Percentiles rank a stretch among this genome's conserved stretches.
phyloP scores from a whole-genome alignment of 1,140 invertebrate genomes.

The Leptinotarsa lineolata region DNA sequence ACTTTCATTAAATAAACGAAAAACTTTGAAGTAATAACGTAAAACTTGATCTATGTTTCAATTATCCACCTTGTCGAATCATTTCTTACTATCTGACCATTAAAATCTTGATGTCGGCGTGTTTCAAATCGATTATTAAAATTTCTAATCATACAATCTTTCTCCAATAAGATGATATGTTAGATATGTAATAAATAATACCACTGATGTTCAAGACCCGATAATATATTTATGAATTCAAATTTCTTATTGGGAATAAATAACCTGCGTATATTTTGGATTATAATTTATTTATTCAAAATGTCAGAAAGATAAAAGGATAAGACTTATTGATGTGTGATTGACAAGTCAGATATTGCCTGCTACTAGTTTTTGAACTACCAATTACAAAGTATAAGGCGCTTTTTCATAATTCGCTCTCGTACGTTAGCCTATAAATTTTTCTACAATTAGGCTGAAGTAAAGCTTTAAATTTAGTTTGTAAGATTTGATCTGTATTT shows the following conservation, averaged over 20 bases:
- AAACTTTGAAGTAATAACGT: not conserved
- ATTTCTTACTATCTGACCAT: constrained; percentile 11
- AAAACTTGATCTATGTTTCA: constrained; percentile 1
- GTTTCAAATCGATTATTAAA: constrained; percentile 26
- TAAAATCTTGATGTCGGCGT: constrained; percentile 14
- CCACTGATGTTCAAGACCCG: constrained; percentile 13
- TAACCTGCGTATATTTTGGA: constrained; percentile 36
- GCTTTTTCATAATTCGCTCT: not conserved
- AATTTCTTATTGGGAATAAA: constrained; percentile 27
- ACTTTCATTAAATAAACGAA: too few relatives aligned
- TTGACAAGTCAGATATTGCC: constrained; percentile 40
- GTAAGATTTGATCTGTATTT: constrained; percentile 28
- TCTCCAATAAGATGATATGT: constrained; percentile 23
- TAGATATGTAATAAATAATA: constrained; percentile 26
- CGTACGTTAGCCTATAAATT: constrained; percentile 35
- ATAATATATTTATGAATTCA: constrained; percentile 25
- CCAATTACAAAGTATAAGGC: constrained; percentile 40
- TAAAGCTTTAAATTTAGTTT: constrained; percentile 37
- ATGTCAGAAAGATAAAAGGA: constrained; percentile 26
- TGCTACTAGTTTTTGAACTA: constrained; percentile 36
- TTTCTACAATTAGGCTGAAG: constrained; percentile 38
- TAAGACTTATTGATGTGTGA: constrained; percentile 38
- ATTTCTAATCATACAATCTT: constrained; percentile 20
- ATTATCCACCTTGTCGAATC: constrained; percentile 3
- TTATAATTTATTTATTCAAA: constrained; percentile 38